Conservation (phyloP, 2,113 vertebrate genomes). For the Vulpes lagopus region DNA sequence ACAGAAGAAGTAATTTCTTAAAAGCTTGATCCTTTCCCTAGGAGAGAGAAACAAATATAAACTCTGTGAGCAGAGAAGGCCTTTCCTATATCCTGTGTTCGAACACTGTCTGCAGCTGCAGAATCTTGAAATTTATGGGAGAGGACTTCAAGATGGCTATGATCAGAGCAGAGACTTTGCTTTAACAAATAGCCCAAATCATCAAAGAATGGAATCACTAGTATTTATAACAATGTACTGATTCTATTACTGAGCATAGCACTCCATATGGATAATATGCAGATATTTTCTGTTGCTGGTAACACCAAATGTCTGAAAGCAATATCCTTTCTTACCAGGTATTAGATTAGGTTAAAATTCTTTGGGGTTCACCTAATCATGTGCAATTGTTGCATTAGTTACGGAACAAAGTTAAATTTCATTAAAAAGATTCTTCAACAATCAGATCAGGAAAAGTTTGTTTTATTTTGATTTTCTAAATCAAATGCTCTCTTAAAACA, state of each 20-base stretch:
- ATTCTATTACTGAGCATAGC: conserved; percentile 41
- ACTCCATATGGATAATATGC: not conserved
- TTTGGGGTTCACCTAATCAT: conserved; percentile 81
- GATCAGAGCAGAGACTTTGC: not conserved
- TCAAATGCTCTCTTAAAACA: conserved; percentile 67
- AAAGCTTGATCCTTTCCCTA: not conserved
- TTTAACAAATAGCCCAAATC: not conserved
- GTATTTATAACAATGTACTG: not conserved
- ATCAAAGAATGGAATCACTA: not conserved
- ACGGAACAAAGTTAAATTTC: conserved; percentile 83
- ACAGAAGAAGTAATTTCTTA: not conserved
- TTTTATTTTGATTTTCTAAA: conserved; percentile 73
- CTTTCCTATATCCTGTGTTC: not conserved
- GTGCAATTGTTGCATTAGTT: conserved; percentile 81
- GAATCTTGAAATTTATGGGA: not conserved
- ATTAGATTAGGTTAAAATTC: conserved; percentile 83
- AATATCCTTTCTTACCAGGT: conserved; percentile 76
- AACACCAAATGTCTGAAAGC: conserved; percentile 76
- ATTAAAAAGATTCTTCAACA: conserved; percentile 78
- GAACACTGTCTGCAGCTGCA: not conserved
- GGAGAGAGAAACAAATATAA: not conserved
- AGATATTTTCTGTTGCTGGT: conserved; percentile 56
- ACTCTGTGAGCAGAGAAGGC: not conserved
- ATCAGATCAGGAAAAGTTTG: conserved; percentile 43
- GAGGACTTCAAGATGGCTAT: not conserved